Percentiles rank a stretch among this genome's conserved stretches.
phyloP scores from a whole-genome alignment of 2,888 invertebrate species.

The Mimumesa dahlbomi region DNA sequence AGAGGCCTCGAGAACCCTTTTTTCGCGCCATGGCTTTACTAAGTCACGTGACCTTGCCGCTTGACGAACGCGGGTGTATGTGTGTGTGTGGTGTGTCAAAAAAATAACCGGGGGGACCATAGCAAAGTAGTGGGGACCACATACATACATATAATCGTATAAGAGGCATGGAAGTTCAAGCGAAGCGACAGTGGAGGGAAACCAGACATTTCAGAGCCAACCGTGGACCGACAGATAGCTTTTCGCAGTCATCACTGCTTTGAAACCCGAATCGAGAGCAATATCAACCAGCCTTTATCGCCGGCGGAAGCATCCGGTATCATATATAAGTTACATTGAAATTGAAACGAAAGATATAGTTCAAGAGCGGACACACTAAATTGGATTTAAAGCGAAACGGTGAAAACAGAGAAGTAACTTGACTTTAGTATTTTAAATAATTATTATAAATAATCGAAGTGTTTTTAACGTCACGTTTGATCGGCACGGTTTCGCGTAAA shows the following conservation, averaged over 20 bases:
- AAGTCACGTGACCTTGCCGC: not conserved
- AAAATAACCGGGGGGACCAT: no score
- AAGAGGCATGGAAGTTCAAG: slow-evolving; percentile 3
- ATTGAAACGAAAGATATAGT: not conserved
- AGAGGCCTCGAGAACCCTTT: no score
- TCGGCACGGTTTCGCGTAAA: no score
- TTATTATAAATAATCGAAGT: not conserved
- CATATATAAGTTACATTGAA: slow-evolving; percentile 8
- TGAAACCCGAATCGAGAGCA: slow-evolving; percentile 28
- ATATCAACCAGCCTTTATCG: slow-evolving; percentile 34
- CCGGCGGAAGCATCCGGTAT: slow-evolving; percentile 31
- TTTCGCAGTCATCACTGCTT: not conserved
- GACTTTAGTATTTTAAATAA: no score
- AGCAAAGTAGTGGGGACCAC: slow-evolving; percentile 2
- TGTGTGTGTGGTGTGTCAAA: no score
- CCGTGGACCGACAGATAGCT: slow-evolving; percentile 10
- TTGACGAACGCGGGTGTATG: no score
- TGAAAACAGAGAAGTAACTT: not conserved
- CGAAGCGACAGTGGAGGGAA: slow-evolving; percentile 12
- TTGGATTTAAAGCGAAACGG: not conserved
- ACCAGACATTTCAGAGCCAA: slow-evolving; percentile 18
- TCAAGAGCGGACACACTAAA: not conserved
- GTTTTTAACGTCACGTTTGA: no score
- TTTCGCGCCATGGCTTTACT: not conserved
- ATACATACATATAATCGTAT: slow-evolving; percentile 18